phyloP scores from a whole-genome alignment of 2,888 invertebrate genomes.

The Noctuana brunneofusca region DNA sequence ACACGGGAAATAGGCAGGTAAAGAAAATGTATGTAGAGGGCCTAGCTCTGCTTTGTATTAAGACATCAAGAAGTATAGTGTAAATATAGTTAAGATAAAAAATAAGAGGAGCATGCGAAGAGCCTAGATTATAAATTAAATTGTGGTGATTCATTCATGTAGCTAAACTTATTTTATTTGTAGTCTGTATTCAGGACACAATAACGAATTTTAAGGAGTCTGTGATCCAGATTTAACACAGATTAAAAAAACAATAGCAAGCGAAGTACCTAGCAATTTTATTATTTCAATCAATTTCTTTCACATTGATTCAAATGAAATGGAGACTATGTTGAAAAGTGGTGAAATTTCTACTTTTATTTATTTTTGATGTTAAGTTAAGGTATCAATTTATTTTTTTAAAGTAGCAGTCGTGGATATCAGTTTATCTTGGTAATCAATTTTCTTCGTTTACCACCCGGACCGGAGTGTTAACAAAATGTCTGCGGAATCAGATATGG shows the following conservation, averaged over 20 bases:
- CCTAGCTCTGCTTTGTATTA: too few species aligned
- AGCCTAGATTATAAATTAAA: too few species aligned
- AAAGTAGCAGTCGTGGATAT: conserved; percentile 1
- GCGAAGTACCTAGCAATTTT: too few species aligned
- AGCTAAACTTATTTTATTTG: too few species aligned
- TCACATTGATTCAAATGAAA: conserved; percentile 14
- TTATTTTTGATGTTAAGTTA: conserved; percentile 21
- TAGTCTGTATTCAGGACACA: too few species aligned
- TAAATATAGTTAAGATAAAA: too few species aligned
- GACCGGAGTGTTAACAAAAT: conserved; percentile 56
- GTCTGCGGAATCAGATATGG: conserved; percentile 92
- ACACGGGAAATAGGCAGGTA: too few species aligned
- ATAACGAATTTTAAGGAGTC: too few species aligned
- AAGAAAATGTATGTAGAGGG: too few species aligned
- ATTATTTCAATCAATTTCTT: conserved; percentile 12
- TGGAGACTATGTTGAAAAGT: conserved; percentile 19
- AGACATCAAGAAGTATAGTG: too few species aligned
- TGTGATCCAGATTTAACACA: background rate
- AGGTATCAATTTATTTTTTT: background rate
- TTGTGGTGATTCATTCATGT: too few species aligned
- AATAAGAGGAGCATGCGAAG: too few species aligned
- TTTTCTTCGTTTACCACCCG: conserved; percentile 25
- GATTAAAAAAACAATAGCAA: conserved; percentile 22
- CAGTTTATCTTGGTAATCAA: conserved; percentile 3
- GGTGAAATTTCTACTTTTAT: conserved; percentile 5